Conservation (phyloP, 2,888 invertebrate genomes). For the Cheilosia vernalis region DNA sequence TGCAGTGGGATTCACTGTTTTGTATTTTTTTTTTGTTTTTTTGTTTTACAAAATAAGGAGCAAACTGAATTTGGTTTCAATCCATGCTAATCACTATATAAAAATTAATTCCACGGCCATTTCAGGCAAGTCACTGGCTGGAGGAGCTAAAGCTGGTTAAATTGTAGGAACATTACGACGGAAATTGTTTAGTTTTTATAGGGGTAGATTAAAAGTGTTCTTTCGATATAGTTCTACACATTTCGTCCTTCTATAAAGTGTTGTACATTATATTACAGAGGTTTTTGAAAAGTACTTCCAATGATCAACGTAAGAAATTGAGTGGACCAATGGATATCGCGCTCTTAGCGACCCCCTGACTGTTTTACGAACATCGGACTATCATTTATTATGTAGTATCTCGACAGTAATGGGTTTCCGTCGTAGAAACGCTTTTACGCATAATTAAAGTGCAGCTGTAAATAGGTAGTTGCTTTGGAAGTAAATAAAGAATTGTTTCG, state of each 20-base stretch:
- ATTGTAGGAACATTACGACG: constrained; percentile 8
- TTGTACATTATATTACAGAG: background rate
- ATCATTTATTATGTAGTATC: too few relatives aligned
- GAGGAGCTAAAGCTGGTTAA: constrained; percentile 21
- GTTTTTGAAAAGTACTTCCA: too few relatives aligned
- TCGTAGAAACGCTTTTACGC: too few relatives aligned
- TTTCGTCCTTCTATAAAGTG: constrained; percentile 2
- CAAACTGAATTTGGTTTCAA: constrained; percentile 3
- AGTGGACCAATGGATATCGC: too few relatives aligned
- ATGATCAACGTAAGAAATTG: too few relatives aligned
- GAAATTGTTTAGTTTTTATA: background rate
- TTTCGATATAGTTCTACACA: background rate
- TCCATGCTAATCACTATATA: constrained; percentile 29
- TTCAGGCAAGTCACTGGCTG: constrained; percentile 19
- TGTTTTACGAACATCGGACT: too few relatives aligned
- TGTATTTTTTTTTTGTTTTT: background rate
- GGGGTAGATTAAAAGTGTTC: background rate
- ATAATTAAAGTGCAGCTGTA: too few relatives aligned
- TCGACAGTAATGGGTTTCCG: too few relatives aligned
- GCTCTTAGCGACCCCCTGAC: too few relatives aligned
- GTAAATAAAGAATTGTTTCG: too few relatives aligned
- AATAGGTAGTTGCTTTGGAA: too few relatives aligned
- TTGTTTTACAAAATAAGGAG: background rate
- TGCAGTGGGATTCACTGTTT: constrained; percentile 23
- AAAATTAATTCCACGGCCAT: constrained; percentile 16